Base-by-base conservation (phyloP, 2,797 vertebrate genomes). In the Pipistrellus pipistrellus region DNA sequence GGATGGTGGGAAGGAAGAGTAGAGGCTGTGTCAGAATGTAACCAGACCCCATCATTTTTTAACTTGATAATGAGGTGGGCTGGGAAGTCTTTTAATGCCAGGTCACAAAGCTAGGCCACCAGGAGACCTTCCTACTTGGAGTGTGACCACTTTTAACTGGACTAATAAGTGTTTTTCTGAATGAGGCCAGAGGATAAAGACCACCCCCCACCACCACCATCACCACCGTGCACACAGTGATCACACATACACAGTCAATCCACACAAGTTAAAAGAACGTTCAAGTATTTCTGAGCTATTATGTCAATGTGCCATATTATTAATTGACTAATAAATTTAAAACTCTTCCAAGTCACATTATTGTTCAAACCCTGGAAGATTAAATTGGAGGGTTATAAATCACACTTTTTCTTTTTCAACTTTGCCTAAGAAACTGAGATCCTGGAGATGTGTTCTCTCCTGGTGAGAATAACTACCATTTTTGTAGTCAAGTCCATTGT, bases 361-460 rank as follows among this genome's bases (percentile, higher is more conserved):
- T 35, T 48, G 48, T 83, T 89, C 85, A 91, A 53, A 87, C 53
- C 72, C 55, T 38, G 27, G 12, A 86, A 72, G n/a, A 69, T 68
- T 68, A 66, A 66, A 85, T 6, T 30, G 10, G 32, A 88, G 8
- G 8, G 4, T 69, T 13, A 91, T 23, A 57, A 93, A 71, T 20
- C n/a, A 68, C 10, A 44, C 53, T 55, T 57, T 77, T 53, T 82
- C 59, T 59, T 32, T 32, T 44, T 68, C n/a, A 85, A 72, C 71
- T 89, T 85, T 90, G 41, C 90, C 51, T 83, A 75, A 66, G 64
- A 92, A 76, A 73, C 32, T 20, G 51, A 68, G 20, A 44, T 78
- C n/a, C 48, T 35, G 2, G 44, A 85, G n/a, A 76, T 6, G 3
- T 9, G 23, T 46, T 68, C 14, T 77, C 21, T 68, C 62, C 76